Evolutionary conservation across 2,888 invertebrate species (phyloP), one percentile per base, ranked within the genome.

Genomic region (Ischnura elegans): DNA sequence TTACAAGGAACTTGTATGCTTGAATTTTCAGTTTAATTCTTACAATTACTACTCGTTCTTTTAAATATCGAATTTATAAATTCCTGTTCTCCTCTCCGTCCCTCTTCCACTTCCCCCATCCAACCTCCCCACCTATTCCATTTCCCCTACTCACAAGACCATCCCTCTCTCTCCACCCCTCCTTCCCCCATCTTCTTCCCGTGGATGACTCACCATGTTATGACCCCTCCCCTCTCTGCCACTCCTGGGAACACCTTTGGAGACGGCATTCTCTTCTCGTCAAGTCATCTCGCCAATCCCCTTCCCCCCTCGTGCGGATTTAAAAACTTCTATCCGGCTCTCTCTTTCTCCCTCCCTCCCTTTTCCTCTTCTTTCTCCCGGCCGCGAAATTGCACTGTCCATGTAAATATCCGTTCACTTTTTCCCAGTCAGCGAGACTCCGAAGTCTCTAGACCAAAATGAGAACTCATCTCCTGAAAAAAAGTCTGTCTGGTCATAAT

Each of bases 161-260:
- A 4, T 61, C 61, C 61, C 61, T 5, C n/a, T 13, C 76, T 61
- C 61, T n/a, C 5, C 61, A 61, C 61, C 5, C 13, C 76, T 36
- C 76, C 36, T 36, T 16, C 76, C 76, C 16, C 0, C 36, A 29
- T 29, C 76, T 76, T 13, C 36, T 76, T 25, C 36, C 76, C 76
- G 36, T 76, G 29, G 76, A 76, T 76, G 76, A 76, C 76, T 76
- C 76, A 76, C 76, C 4, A 0, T 76, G 76, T 76, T 76, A 10
- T 76, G 76, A 36, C 29, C 76, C 76, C 16, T 13, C 76, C 13
- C 76, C 76, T 13, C 76, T 13, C 76, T 13, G 76, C 76, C 76
- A 76, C 76, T 76, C 76, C 76, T 76, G 29, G 61, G 76, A 76
- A 36, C 76, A 76, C 76, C 76, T 76, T 76, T 13, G 36, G 76